Percentiles rank a stretch among this genome's conserved stretches.
Evolutionary conservation across 2,113 vertebrate genomes (phyloP).

Genomic region (Phaetusa simplex): DNA sequence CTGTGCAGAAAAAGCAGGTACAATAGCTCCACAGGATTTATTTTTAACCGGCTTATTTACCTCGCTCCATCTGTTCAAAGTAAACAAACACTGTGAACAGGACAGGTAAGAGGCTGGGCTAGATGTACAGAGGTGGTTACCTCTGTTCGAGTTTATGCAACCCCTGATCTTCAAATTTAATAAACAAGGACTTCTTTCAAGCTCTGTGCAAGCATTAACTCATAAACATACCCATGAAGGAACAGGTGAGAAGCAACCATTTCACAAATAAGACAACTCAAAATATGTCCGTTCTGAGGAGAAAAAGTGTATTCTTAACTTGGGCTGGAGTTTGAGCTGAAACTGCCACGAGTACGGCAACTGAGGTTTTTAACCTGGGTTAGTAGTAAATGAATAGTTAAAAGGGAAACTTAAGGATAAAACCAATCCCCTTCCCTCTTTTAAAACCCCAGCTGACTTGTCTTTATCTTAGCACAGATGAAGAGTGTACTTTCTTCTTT

Average conservation of each 20-base stretch:
- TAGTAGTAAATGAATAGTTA: background rate
- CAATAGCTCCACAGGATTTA: background rate
- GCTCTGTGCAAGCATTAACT: background rate
- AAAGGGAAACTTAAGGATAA: background rate
- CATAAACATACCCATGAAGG: background rate
- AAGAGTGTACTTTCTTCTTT: background rate
- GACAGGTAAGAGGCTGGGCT: background rate
- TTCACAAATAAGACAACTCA: background rate
- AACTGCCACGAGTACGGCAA: background rate
- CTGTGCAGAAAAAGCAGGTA: background rate
- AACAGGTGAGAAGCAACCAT: background rate
- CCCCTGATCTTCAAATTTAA: background rate
- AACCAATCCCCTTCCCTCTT: background rate
- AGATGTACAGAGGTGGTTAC: background rate
- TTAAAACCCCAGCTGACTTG: background rate
- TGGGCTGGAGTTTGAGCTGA: background rate
- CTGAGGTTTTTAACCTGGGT: background rate
- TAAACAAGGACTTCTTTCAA: background rate
- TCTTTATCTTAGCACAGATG: background rate
- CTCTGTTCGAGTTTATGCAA: background rate
- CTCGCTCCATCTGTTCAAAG: slow-evolving; percentile 14
- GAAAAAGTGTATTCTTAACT: background rate
- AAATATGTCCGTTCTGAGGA: background rate
- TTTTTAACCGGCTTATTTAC: slow-evolving; percentile 11
- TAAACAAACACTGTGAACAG: background rate